Evolutionary conservation across 2,888 invertebrate species (phyloP).

Genomic region (Amitus sp.): DNA sequence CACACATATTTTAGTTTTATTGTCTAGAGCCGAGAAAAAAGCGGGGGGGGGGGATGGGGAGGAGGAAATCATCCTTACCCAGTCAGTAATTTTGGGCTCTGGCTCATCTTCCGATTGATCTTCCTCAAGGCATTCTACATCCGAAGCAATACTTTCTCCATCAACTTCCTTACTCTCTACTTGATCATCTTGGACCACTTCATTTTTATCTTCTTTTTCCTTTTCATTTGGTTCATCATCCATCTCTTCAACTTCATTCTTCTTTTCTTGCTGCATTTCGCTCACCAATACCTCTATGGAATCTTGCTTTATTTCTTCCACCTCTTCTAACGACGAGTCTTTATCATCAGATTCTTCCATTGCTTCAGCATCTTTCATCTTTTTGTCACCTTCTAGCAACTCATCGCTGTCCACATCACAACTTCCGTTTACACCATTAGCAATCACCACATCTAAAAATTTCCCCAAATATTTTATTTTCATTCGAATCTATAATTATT

Average conservation of each 20-base stretch:
- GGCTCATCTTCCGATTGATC: slow-evolving; percentile 59
- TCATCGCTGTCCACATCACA: slow-evolving; percentile 54
- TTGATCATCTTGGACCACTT: slow-evolving; percentile 3
- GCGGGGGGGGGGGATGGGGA: too few species aligned
- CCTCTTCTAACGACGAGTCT: slow-evolving; percentile 35
- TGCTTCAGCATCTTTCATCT: slow-evolving; percentile 42
- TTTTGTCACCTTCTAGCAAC: slow-evolving; percentile 39
- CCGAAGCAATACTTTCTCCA: slow-evolving; percentile 56
- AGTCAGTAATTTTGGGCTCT: background rate
- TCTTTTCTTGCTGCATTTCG: too few species aligned
- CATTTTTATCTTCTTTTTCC: slow-evolving; percentile 28
- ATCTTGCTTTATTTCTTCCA: too few species aligned
- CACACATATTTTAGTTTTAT: too few species aligned
- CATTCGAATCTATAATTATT: too few species aligned
- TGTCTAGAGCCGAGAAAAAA: too few species aligned
- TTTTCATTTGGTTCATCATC: slow-evolving; percentile 44
- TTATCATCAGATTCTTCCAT: slow-evolving; percentile 29
- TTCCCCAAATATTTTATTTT: too few species aligned
- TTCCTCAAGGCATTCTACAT: slow-evolving; percentile 57
- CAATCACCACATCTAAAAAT: slow-evolving; percentile 60
- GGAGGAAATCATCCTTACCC: slow-evolving; percentile 2
- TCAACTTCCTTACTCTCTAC: slow-evolving; percentile 59
- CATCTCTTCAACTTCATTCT: slow-evolving; percentile 36
- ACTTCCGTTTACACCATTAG: slow-evolving; percentile 66
- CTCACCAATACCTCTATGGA: too few species aligned